Conservation (phyloP, 2,888 invertebrate genomes). For the Clivina fossor region DNA sequence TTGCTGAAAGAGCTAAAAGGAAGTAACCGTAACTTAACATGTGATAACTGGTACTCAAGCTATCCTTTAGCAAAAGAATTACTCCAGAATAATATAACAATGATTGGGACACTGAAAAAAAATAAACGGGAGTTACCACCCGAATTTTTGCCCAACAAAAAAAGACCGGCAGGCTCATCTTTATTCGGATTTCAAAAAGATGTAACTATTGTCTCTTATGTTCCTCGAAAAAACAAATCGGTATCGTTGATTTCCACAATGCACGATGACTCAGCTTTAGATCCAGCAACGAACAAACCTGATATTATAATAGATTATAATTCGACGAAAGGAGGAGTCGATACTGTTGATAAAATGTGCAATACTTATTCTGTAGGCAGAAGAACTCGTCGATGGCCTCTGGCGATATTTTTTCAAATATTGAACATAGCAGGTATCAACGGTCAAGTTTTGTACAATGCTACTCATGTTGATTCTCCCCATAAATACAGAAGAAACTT, state of each 20-base stretch:
- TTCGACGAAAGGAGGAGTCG: conserved; percentile 41
- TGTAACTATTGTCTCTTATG: conserved; percentile 10
- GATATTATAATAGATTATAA: conserved; percentile 31
- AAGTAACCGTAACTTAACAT: conserved; percentile 24
- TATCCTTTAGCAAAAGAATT: conserved; percentile 24
- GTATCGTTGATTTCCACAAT: neutral
- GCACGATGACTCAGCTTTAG: conserved; percentile 15
- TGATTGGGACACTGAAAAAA: conserved; percentile 18
- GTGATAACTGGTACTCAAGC: conserved; percentile 31
- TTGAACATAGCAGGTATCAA: conserved; percentile 43
- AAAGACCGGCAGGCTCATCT: neutral
- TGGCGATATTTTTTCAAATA: conserved; percentile 40
- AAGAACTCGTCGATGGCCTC: conserved; percentile 41
- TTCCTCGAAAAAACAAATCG: conserved; percentile 18
- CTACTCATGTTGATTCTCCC: neutral
- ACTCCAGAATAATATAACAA: too few relatives aligned
- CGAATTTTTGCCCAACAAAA: neutral
- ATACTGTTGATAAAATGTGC: conserved; percentile 43
- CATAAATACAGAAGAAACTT: conserved; percentile 19
- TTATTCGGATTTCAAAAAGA: conserved; percentile 7
- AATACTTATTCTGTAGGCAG: conserved; percentile 38
- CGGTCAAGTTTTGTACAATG: conserved; percentile 19
- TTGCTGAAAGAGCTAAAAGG: conserved; percentile 11
- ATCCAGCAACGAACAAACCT: conserved; percentile 27
- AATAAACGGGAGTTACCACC: conserved; percentile 7